A percentile compares a stretch with the other conserved stretches of the same genome.
Conservation (phyloP, 2,113 vertebrate species). For the Pelobates fuscus region DNA sequence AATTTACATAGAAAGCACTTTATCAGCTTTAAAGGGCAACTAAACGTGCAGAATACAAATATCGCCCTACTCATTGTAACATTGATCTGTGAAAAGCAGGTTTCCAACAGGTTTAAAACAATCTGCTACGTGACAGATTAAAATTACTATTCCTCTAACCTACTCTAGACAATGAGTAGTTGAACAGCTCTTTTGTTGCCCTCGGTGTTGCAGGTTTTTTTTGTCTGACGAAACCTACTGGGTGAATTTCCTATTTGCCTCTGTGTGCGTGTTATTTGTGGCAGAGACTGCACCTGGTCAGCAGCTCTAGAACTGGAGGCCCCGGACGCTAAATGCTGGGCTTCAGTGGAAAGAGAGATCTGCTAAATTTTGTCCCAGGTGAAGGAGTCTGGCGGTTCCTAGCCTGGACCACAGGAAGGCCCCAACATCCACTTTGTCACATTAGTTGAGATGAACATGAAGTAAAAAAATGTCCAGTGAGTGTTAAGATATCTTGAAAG, state of each 20-base stretch:
- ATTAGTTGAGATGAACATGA: slow-evolving; percentile 78
- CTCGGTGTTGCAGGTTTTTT: slow-evolving; percentile 72
- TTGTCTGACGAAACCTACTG: slow-evolving; percentile 71
- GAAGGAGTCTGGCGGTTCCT: slow-evolving; percentile 94
- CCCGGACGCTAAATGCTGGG: slow-evolving; percentile 84
- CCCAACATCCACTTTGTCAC: slow-evolving; percentile 82
- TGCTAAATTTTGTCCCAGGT: slow-evolving; percentile 90
- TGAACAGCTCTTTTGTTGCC: slow-evolving; percentile 62
- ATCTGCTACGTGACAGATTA: no score
- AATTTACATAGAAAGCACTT: no score
- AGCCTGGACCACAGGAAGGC: slow-evolving; percentile 96
- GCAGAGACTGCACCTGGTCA: slow-evolving; percentile 87
- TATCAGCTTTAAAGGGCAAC: no score
- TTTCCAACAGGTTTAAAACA: no score
- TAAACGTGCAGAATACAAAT: no score
- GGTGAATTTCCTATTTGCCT: slow-evolving; percentile 97
- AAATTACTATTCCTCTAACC: no score
- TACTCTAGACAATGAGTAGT: no score
- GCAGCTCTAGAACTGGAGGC: slow-evolving; percentile 93
- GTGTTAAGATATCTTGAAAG: slow-evolving; percentile 79
- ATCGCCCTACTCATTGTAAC: no score
- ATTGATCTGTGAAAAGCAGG: no score
- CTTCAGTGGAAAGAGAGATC: slow-evolving; percentile 90
- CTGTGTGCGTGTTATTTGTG: slow-evolving; percentile 94
- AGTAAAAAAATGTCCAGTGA: slow-evolving; percentile 76